Conservation (phyloP, 2,888 invertebrate genomes). For the Hypena proboscidalis region DNA sequence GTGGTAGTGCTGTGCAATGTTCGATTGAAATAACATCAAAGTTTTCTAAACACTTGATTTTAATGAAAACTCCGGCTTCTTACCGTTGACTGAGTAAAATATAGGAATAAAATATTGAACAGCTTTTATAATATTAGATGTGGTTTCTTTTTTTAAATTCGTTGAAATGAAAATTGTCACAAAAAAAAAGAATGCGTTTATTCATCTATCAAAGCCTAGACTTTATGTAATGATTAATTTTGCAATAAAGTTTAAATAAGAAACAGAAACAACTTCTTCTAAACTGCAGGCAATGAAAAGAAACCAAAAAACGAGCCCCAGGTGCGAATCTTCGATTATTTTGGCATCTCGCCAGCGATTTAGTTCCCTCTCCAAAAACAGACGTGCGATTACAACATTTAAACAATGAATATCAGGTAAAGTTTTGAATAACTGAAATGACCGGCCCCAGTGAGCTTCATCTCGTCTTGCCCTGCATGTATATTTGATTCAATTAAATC, state of each 20-base stretch:
- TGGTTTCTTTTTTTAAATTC: too few relatives aligned
- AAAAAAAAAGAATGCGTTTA: too few relatives aligned
- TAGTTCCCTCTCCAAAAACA: slow-evolving; percentile 1
- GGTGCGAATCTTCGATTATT: not conserved
- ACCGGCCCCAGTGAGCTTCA: slow-evolving; percentile 26
- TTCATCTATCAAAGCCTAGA: too few relatives aligned
- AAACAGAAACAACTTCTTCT: too few relatives aligned
- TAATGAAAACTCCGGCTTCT: slow-evolving; percentile 36
- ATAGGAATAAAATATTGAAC: slow-evolving; percentile 1
- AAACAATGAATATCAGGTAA: slow-evolving; percentile 35
- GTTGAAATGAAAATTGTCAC: too few relatives aligned
- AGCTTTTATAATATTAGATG: not conserved
- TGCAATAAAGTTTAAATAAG: too few relatives aligned
- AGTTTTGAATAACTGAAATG: slow-evolving; percentile 44
- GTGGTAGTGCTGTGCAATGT: slow-evolving; percentile 8
- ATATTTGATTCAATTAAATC: slow-evolving; percentile 49
- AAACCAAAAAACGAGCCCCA: not conserved
- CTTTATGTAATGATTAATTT: too few relatives aligned
- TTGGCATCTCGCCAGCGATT: not conserved
- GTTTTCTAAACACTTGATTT: slow-evolving; percentile 41
- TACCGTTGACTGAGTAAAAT: slow-evolving; percentile 7
- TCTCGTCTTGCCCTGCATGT: slow-evolving; percentile 24
- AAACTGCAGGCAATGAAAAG: not conserved
- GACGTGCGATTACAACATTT: slow-evolving; percentile 10
- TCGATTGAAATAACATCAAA: slow-evolving; percentile 29